These are phyloP conservation scores for Kryptolebias marmoratus DNA, from an alignment of 2,113 vertebrate genomes.

Conservation along the genomic window DNA sequence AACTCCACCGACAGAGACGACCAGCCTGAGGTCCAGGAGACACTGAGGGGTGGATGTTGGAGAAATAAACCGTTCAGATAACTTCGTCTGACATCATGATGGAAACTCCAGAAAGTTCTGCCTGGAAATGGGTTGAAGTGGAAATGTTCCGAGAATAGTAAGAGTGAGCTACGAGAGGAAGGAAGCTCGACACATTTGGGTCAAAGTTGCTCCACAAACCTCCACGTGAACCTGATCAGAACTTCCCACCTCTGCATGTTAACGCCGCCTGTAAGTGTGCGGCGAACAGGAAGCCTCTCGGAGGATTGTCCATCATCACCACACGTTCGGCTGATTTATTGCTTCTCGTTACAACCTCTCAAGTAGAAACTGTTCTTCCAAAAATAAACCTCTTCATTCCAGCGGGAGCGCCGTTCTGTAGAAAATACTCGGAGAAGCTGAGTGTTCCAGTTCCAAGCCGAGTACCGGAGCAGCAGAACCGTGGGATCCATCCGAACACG, in stretches of 20 bases:
- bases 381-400: constrained; percentile 50
- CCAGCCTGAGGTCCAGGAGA: too few relatives aligned
- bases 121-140: too few relatives aligned
- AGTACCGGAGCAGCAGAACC: neutral
- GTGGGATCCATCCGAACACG: neutral
- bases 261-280: neutral
- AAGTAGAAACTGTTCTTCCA: constrained; percentile 43
- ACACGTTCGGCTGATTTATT: constrained; percentile 35
- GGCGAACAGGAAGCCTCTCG: neutral
- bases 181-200: neutral
- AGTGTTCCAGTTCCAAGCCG: neutral
- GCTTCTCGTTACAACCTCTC: constrained; percentile 33
- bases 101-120: too few relatives aligned
- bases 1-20: too few relatives aligned
- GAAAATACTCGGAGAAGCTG: constrained; percentile 51
- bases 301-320: neutral
- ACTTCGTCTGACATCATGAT: too few relatives aligned
- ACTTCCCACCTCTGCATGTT: too few relatives aligned
- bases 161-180: too few relatives aligned
- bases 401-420: constrained; percentile 21
- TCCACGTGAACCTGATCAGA: too few relatives aligned
- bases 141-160: too few relatives aligned
- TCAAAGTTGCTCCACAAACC: neutral
- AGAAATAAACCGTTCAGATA: too few relatives aligned
- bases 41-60: too few relatives aligned